Evolutionary conservation across 2,113 vertebrate species (phyloP), one percentile per base, ranked within the genome.

Genomic region (Picathartes gymnocephalus): DNA sequence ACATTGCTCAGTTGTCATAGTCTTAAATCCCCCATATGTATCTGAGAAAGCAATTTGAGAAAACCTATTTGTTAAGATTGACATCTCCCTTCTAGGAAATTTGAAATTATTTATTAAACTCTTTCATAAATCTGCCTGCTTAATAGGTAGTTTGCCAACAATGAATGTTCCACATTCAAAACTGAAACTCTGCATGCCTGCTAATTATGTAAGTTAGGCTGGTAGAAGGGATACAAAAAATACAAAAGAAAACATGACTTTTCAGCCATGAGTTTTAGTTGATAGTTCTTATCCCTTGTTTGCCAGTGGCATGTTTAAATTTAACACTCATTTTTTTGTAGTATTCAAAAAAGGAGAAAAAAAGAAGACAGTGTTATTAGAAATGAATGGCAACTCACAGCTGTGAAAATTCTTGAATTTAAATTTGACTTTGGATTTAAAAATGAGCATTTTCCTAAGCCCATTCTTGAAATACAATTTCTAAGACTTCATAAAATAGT

Each of bases 101-200:
- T 44, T 86, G 15, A 47, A 86, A 74, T 56, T 27, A 54, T 50
- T 82, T 57, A 8, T 77, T 73, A 72, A 86, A 57, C 8, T 31
- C 84, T 64, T 66, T 58, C 18, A 37, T 39, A 6, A 82, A 90
- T 24, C 37, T 66, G 15, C 30, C 65, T 54, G 21, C 22, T 74
- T 76, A 68, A 42, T 7, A 90, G 16, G 39, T 27, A 58, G 56
- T 30, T 86, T 88, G 15, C 47, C 66, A 66, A 17, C 22, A 45
- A 16, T 5, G 5, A 62, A 13, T 13, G 9, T 6, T 58, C 39
- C 1, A 0, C 57, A 51, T 71, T 64, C 2, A 3, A 24, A 18
- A 62, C 4, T 23, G 37, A 73, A 90, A 76, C 15, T 33, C 28
- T 72, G 27, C 31, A 53, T 19, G 8, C 22, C 40, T 62, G 19